These are phyloP conservation scores for Pocillopora damicornis DNA, from an alignment of 64 coral and sea anemone genomes.

Conservation along the genomic window DNA sequence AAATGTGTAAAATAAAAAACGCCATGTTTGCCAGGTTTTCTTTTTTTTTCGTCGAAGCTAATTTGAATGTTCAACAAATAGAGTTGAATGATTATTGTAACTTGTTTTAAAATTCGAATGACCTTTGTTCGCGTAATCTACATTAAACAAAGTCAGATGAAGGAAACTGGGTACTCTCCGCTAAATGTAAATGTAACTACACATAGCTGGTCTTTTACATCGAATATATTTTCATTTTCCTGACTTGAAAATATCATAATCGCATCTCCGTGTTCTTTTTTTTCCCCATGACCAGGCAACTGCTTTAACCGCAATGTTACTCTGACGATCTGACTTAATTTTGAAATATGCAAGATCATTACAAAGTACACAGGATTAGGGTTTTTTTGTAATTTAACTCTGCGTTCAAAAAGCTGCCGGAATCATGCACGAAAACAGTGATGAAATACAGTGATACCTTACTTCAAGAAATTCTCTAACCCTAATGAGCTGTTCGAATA, in stretches of 20 bases:
- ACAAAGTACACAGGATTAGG: conserved; percentile 7
- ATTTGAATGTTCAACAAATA: conserved; percentile 23
- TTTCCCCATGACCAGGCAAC: background rate
- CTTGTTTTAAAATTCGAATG: background rate
- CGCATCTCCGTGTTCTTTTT: background rate
- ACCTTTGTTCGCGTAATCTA: background rate
- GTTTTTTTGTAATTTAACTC: background rate
- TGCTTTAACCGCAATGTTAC: background rate
- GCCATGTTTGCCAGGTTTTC: background rate
- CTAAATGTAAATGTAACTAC: too few species aligned
- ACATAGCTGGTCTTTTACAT: too few species aligned
- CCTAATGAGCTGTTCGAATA: background rate
- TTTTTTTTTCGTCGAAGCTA: background rate
- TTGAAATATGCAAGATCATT: conserved; percentile 19
- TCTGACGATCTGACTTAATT: background rate
- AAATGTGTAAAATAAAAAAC: background rate
- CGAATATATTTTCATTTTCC: conserved; percentile 1
- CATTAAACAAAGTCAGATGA: background rate
- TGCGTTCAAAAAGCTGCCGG: background rate
- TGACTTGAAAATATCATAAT: background rate
- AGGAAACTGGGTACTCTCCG: background rate
- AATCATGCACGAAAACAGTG: background rate
- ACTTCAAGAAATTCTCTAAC: background rate
- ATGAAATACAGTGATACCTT: background rate
- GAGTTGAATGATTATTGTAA: background rate